Base-by-base conservation (phyloP, 1,140 invertebrate genomes). In the Apocrypta bakeri region DNA sequence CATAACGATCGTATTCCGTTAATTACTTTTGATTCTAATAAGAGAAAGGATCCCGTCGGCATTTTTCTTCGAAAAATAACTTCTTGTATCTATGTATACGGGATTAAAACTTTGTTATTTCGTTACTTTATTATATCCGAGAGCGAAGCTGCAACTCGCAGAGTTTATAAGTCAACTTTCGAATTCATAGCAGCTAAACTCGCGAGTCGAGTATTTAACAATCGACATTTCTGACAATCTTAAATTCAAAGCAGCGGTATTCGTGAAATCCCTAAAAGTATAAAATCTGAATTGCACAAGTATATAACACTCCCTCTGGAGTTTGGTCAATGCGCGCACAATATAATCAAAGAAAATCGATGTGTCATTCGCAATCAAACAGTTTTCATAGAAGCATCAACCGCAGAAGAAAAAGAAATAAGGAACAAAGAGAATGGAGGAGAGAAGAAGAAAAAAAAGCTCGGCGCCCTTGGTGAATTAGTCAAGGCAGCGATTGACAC, bases 401-500 rank as follows among this genome's bases (percentile, higher is more conserved):
- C n/a, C 40, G 40, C 40, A 42, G 40, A 37, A 37, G 2, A 37
- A 37, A 9, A 37, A 37, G 33, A 37, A 37, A 9, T 9, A 61
- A 61, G 56, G 3, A 3, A 61, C 12, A 14, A 61, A 12, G 2
- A 61, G 11, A 14, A n/a, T 2, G 24, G 21, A 27, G 1, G 24
- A 25, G 9, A 25, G 25, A 66, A 27, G 25, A 1, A 64, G 21
- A 66, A 29, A 25, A 17, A 29, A 71, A 71, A 21, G 21, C 27
- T 33, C 14, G 77, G 79, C 80, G 33, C 76, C 83, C 82, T 63
- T 40, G 56, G 82, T 61, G 80, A 82, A 83, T 81, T 85, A 88
- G 85, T 87, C 85, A 86, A 86, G 84, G 71, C 82, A 82, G 81
- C 84, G 87, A 88, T 88, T 87, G 87, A 89, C 86, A 82, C 82